Base-by-base conservation (phyloP, 2,797 vertebrate species). In the Syndactyla subalaris region DNA sequence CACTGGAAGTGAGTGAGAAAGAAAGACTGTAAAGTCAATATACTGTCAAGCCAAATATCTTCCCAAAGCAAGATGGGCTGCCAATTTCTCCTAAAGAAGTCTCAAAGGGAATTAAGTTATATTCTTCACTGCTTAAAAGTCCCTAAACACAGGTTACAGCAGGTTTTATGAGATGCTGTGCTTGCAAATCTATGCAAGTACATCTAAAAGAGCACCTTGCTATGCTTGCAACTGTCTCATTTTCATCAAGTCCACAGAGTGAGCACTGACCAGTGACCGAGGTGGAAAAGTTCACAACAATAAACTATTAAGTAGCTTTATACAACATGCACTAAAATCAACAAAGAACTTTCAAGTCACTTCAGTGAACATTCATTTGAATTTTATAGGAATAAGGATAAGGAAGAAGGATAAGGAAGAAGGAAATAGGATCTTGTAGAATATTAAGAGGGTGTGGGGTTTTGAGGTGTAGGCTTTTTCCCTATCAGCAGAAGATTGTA, bases 91-190 rank as follows among this genome's bases (percentile, higher is more conserved):
- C 89, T 83, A 81, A 95, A 85, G 88, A 96, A 95, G 54, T 93
- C 97, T 95, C 96, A 57, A 66, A 93, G 95, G 96, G 93, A 96
- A 96, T 97, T 97, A 95, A 97, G 96, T 96, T 96, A 96, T 92
- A 92, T 94, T 96, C 93, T 96, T 95, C 91, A 82, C 78, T 95
- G 81, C 91, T 89, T 95, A 84, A 82, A 93, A 95, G 76, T 96
- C 93, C 77, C 92, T 81, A 94, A 93, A 91, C 85, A 89, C 39
- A 85, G 51, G 79, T 91, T 96, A 91, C 30, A 93, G 51, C 12
- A 66, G 52, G 24, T 89, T 96, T 96, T 94, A 95, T 29, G 57
- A 93, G 59, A 78, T 80, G 87, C 77, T 95, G 91, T 62, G 72
- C 57, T 94, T 96, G 94, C 96, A 96, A 45, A 27, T 89, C 48